Percentiles rank a stretch among this genome's conserved stretches.
phyloP scores from a whole-genome alignment of 2,113 vertebrate species.

The Eubucco bourcierii region DNA sequence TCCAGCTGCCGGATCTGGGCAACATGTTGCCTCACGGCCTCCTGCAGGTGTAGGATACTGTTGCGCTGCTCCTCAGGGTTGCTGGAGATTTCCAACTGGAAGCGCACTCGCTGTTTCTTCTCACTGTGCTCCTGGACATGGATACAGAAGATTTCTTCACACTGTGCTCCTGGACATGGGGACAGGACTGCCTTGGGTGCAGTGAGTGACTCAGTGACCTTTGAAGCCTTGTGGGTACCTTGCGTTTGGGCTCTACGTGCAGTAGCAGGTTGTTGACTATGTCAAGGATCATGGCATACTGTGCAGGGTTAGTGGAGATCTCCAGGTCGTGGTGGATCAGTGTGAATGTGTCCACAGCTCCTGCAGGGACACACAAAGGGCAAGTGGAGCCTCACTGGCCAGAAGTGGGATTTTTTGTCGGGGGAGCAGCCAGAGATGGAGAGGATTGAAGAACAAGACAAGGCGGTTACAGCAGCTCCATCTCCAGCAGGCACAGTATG shows the following conservation, averaged over 20 bases:
- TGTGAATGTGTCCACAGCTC: constrained; percentile 96
- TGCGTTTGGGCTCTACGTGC: constrained; percentile 95
- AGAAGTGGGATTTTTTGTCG: rapidly evolving
- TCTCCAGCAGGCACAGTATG: not conserved
- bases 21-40: constrained; percentile 93
- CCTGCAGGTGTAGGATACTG: constrained; percentile 94
- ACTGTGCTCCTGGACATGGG: constrained; percentile 88
- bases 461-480: not conserved
- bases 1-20: constrained; percentile 92
- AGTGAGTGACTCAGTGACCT: rapidly evolving
- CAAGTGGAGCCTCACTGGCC: not conserved
- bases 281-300: constrained; percentile 98
- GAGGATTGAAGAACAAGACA: not conserved
- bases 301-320: constrained; percentile 96
- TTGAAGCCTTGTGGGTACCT: constrained; percentile 71
- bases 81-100: constrained; percentile 98
- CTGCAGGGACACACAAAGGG: constrained; percentile 59
- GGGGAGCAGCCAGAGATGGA: not conserved
- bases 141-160: constrained; percentile 81
- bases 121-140: constrained; percentile 92
- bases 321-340: constrained; percentile 97
- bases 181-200: not conserved
- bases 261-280: constrained; percentile 97
- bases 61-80: constrained; percentile 98
- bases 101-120: constrained; percentile 96